Evolutionary conservation across 2,113 vertebrate genomes (phyloP), one percentile per base, ranked within the genome.

Genomic region (Tupaia chinensis): DNA sequence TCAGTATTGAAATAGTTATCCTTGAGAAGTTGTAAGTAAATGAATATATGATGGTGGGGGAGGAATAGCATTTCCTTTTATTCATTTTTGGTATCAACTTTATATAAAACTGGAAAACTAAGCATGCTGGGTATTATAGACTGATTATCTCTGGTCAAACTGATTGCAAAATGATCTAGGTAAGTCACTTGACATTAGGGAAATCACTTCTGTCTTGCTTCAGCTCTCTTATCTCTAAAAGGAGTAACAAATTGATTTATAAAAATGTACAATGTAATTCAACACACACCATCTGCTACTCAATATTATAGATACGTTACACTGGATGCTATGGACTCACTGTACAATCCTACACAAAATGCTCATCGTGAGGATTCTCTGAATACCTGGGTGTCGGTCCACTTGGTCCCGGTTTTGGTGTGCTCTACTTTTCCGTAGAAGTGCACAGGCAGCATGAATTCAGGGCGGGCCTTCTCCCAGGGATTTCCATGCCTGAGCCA

Each of bases 401-500:
- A 99, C 97, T 99, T 99, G 89, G 98, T 72, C 0, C 99, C 99
- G 0, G 98, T 81, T 34, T 95, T 97, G 0, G 98, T 97, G 87
- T 99, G 98, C 84, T 99, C 99, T 9, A 99, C 99, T 1, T 95
- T 98, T 16, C 99, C 99, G 0, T 99, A 99, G 98, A 99, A 99
- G 97, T 99, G 99, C 72, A 99, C 99, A 0, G 99, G 99, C 89
- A 99, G 96, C 99, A 99, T 99, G 98, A 99, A 99, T 96, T 99
- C 99, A 0, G 99, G 99, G 0, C 99, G 99, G 5, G 99, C 99
- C 87, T 99, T 99, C 98, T 99, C 99, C 99, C 99, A 99, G 3
- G 99, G 99, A 95, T 99, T 99, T 34, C 99, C 99, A 0, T 99
- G 98, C 91, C 99, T 98, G 91, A 99, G 99, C 99, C 99, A 99